These are phyloP conservation scores for Taenioides sp. DNA, from an alignment of 2,797 vertebrate species.

Conservation along the genomic window DNA sequence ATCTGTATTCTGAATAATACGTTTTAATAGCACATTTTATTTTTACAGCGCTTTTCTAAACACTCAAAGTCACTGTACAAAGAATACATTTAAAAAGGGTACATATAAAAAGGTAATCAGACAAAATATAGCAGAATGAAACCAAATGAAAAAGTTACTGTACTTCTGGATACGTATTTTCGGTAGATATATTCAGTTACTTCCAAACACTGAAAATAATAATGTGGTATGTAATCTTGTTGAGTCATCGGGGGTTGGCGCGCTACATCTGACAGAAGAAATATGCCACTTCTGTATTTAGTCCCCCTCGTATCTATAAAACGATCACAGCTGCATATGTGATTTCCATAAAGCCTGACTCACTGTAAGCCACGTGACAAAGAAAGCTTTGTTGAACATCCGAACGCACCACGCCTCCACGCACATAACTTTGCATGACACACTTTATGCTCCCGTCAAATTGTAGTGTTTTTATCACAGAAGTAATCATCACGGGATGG, in stretches of 20 bases:
- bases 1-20: too few relatives aligned
- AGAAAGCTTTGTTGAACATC: slow-evolving; percentile 35
- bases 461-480: slow-evolving; percentile 23
- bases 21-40: too few relatives aligned
- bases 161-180: too few relatives aligned
- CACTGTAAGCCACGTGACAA: slow-evolving; percentile 58
- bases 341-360: slow-evolving; percentile 51
- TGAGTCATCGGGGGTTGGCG: neutral
- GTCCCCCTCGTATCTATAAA: slow-evolving; percentile 29
- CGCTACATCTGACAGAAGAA: neutral
- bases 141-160: too few relatives aligned
- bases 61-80: too few relatives aligned
- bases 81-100: too few relatives aligned
- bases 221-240: neutral
- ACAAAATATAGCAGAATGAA: too few relatives aligned
- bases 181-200: too few relatives aligned
- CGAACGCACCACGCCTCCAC: slow-evolving; percentile 46
- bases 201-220: neutral
- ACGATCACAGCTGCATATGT: slow-evolving; percentile 29
- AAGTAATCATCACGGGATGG: slow-evolving; percentile 9
- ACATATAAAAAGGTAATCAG: too few relatives aligned
- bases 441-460: slow-evolving; percentile 40
- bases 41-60: too few relatives aligned
- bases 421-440: slow-evolving; percentile 54
- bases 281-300: slow-evolving; percentile 17